Conservation (phyloP, 2,113 vertebrate species). For the Theropithecus gelada region DNA sequence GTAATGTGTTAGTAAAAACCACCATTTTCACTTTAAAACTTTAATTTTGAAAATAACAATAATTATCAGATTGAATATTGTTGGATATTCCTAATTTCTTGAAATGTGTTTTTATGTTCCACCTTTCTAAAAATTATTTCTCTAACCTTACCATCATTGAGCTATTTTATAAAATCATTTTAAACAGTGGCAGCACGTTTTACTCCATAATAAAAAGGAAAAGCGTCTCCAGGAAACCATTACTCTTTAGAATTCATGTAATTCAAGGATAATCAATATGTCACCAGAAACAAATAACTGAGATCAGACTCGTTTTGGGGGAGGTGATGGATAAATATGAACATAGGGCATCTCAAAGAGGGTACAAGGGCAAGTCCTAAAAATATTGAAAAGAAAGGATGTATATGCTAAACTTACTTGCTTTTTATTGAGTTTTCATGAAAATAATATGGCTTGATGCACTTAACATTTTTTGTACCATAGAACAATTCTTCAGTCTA, state of each 20-base stretch:
- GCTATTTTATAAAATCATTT: neutral
- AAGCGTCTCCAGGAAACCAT: neutral
- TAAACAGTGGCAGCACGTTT: neutral
- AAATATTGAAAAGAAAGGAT: neutral
- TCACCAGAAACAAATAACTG: neutral
- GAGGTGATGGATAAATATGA: neutral
- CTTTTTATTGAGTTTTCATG: slow-evolving; percentile 18
- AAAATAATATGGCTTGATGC: neutral
- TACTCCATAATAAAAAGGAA: neutral
- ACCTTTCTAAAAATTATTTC: neutral
- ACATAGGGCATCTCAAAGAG: neutral
- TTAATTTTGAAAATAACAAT: neutral
- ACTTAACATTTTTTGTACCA: neutral
- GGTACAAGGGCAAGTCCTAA: neutral
- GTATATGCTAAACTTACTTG: neutral
- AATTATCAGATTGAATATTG: neutral
- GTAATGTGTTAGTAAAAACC: neutral
- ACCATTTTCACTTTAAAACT: neutral
- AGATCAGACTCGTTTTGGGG: neutral
- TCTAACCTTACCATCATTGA: neutral
- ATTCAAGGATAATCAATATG: neutral
- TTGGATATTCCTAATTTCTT: neutral
- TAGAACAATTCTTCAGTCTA: neutral
- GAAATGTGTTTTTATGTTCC: neutral
- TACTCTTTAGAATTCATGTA: neutral